A percentile compares a stretch with the other conserved stretches of the same genome.
Conservation (phyloP, 2,113 vertebrate species). For the Ahaetulla prasina region DNA sequence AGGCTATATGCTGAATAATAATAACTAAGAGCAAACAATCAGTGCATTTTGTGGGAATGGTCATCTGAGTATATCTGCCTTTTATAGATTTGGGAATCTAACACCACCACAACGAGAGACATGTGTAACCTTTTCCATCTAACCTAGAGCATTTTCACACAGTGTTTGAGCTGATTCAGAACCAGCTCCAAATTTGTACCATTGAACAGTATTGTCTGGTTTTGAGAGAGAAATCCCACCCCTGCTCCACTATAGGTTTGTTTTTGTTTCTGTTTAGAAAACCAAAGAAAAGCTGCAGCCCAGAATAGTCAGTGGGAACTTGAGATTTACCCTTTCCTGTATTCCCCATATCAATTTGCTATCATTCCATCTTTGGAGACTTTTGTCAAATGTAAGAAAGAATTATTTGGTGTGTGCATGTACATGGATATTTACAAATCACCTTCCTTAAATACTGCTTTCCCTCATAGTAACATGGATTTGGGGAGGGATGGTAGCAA, state of each 20-base stretch:
- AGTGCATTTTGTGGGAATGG: background rate
- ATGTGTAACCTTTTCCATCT: background rate
- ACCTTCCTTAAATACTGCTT: background rate
- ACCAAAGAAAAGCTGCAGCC: background rate
- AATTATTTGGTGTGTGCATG: background rate
- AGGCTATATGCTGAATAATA: background rate
- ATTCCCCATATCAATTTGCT: background rate
- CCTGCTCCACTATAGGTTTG: background rate
- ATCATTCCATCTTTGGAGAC: background rate
- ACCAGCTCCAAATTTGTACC: background rate
- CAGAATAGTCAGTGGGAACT: background rate
- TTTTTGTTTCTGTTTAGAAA: background rate
- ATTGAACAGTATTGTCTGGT: background rate
- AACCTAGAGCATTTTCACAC: background rate
- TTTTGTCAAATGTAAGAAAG: background rate
- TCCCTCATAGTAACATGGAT: background rate
- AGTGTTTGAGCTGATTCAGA: background rate
- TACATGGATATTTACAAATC: background rate
- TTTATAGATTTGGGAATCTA: background rate
- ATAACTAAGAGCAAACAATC: background rate
- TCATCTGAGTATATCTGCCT: background rate
- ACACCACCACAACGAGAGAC: background rate
- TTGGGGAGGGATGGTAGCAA: background rate
- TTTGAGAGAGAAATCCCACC: background rate
- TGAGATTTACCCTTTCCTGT: background rate